Evolutionary conservation across 1,140 invertebrate genomes (phyloP).

Genomic region (Ips typographus): DNA sequence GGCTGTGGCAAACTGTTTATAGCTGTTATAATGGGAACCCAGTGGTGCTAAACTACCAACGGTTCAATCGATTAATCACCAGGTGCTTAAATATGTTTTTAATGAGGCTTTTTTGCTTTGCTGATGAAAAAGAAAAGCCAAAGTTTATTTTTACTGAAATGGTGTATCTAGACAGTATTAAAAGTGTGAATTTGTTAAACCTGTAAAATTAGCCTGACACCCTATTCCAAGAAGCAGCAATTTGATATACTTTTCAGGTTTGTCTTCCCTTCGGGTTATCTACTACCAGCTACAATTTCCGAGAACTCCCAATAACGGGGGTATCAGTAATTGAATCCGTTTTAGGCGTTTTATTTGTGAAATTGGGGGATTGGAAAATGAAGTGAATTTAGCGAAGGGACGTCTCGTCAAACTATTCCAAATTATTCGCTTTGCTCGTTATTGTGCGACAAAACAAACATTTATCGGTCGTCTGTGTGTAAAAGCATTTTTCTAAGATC

Average conservation of each 20-base stretch:
- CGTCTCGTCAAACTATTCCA: neutral
- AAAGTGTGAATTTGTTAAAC: no score
- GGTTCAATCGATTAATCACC: slow-evolving; percentile 6
- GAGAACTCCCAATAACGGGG: neutral
- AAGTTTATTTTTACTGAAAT: no score
- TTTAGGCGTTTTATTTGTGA: neutral
- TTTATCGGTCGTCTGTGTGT: no score
- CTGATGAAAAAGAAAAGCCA: no score
- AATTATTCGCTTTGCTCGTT: no score
- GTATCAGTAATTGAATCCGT: neutral
- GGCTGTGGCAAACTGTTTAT: slow-evolving; percentile 3
- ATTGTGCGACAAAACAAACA: no score
- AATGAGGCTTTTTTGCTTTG: no score
- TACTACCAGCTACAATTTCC: neutral
- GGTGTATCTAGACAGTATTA: no score
- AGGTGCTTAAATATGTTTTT: neutral
- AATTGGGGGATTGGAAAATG: neutral
- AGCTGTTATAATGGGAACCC: slow-evolving; percentile 9
- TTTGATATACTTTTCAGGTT: slow-evolving; percentile 1
- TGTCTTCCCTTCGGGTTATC: neutral
- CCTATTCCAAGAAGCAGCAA: neutral
- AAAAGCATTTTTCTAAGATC: no score
- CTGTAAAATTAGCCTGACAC: neutral
- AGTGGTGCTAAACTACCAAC: slow-evolving; percentile 9
- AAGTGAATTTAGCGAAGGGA: no score